Evolutionary conservation across 2,113 vertebrate genomes (phyloP).

Genomic region (Picathartes gymnocephalus): DNA sequence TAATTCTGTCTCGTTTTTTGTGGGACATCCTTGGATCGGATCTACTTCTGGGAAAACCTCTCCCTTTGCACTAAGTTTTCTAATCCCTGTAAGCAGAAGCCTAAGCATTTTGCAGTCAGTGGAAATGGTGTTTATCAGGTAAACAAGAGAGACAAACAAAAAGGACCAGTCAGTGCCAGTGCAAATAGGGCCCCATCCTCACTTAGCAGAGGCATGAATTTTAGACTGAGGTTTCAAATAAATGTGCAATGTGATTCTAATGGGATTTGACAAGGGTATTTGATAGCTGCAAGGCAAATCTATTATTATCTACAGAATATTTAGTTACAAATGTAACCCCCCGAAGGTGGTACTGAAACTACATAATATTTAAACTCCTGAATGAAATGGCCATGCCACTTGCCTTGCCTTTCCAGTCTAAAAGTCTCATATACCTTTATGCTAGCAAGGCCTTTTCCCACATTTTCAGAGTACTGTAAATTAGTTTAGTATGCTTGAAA

Average conservation of each 20-base stretch:
- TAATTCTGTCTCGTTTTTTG: slow-evolving; percentile 69
- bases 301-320: slow-evolving; percentile 58
- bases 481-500: slow-evolving; percentile 85
- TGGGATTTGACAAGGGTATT: slow-evolving; percentile 59
- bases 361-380: neutral
- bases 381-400: slow-evolving; percentile 49
- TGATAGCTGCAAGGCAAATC: slow-evolving; percentile 50
- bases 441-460: slow-evolving; percentile 68
- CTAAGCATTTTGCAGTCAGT: neutral
- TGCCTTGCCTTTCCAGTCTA: slow-evolving; percentile 53
- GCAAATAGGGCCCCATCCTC: slow-evolving; percentile 55
- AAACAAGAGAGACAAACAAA: slow-evolving; percentile 36
- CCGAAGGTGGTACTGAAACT: slow-evolving; percentile 2
- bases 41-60: slow-evolving; percentile 41
- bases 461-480: slow-evolving; percentile 82
- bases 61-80: slow-evolving; percentile 9
- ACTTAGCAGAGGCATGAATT: slow-evolving; percentile 49
- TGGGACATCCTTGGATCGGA: slow-evolving; percentile 38
- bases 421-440: slow-evolving; percentile 52
- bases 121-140: slow-evolving; percentile 19
- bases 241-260: slow-evolving; percentile 61
- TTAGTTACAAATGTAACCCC: slow-evolving; percentile 31
- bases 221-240: slow-evolving; percentile 20
- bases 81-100: slow-evolving; percentile 37
- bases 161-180: neutral